Evolutionary conservation across 2,888 invertebrate species (phyloP).

Genomic region (Andrena bicolor): DNA sequence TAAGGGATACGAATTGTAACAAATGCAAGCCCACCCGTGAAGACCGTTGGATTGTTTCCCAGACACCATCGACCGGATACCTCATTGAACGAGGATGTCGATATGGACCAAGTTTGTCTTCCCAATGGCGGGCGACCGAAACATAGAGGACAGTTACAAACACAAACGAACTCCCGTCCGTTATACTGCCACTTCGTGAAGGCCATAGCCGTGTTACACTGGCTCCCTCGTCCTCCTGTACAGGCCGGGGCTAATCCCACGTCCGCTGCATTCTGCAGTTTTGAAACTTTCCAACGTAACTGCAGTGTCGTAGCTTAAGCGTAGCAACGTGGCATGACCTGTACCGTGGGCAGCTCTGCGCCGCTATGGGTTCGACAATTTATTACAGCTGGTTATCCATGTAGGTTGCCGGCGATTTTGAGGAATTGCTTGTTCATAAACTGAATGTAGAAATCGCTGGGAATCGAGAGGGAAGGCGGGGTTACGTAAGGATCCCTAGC

Average conservation of each 20-base stretch:
- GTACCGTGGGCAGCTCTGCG: constrained; percentile 30
- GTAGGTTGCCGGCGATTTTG: neutral
- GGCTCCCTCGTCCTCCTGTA: constrained; percentile 43
- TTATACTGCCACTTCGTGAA: constrained; percentile 52
- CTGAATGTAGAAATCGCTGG: neutral
- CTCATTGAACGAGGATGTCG: constrained; percentile 21
- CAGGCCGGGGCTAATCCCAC: constrained; percentile 80
- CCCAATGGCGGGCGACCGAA: constrained; percentile 53
- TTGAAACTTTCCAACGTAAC: constrained; percentile 82
- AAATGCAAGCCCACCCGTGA: neutral
- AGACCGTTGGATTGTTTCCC: neutral
- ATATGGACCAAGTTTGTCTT: constrained; percentile 30
- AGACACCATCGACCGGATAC: constrained; percentile 1
- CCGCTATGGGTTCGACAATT: constrained; percentile 56
- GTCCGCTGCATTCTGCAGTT: constrained; percentile 82
- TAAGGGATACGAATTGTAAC: neutral
- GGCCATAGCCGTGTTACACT: constrained; percentile 44
- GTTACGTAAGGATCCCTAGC: neutral
- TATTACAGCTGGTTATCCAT: constrained; percentile 40
- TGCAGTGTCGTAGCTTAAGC: constrained; percentile 77
- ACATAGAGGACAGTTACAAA: constrained; percentile 64
- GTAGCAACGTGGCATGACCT: constrained; percentile 63
- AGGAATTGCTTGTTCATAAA: neutral
- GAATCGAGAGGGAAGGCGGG: neutral
- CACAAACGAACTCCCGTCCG: constrained; percentile 60